A percentile compares a stretch with the other conserved stretches of the same genome.
Evolutionary conservation across 2,113 vertebrate species (phyloP).

Genomic region (Osmerus eperlanus): DNA sequence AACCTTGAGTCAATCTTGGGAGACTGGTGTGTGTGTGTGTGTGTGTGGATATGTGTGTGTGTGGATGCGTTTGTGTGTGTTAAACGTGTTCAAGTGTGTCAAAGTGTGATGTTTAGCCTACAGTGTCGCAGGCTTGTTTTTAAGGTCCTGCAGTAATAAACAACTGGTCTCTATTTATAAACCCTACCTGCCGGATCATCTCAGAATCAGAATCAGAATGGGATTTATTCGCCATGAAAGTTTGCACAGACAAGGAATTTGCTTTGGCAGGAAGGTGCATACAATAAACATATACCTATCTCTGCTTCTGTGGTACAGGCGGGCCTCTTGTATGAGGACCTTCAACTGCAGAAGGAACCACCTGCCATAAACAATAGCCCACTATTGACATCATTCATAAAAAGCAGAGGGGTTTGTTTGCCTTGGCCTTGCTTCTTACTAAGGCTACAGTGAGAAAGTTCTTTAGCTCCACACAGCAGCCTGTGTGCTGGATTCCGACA

Average conservation of each 20-base stretch:
- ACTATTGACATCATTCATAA: neutral
- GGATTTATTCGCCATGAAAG: too few relatives aligned
- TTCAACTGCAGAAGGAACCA: too few relatives aligned
- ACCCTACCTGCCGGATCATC: constrained; percentile 5
- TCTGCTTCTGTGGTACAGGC: too few relatives aligned
- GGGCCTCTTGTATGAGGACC: too few relatives aligned
- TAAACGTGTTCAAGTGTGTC: constrained; percentile 19
- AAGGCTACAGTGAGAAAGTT: neutral
- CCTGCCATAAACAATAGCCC: too few relatives aligned
- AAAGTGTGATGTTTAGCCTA: neutral
- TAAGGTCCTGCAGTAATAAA: constrained; percentile 1
- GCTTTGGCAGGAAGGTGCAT: too few relatives aligned
- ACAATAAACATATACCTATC: too few relatives aligned
- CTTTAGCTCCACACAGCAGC: neutral
- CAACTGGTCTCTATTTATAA: constrained; percentile 24
- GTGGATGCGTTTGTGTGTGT: neutral
- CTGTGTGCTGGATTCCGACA: neutral
- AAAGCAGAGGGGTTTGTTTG: constrained; percentile 13
- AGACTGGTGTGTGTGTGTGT: constrained; percentile 12
- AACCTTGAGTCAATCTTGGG: constrained; percentile 33
- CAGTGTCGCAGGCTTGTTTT: constrained; percentile 6
- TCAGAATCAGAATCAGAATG: too few relatives aligned
- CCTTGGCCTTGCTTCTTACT: constrained; percentile 7
- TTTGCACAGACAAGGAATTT: too few relatives aligned
- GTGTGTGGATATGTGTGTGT: constrained; percentile 1